phyloP scores from a whole-genome alignment of 2,797 vertebrate species.

The Pipistrellus nathusii region DNA sequence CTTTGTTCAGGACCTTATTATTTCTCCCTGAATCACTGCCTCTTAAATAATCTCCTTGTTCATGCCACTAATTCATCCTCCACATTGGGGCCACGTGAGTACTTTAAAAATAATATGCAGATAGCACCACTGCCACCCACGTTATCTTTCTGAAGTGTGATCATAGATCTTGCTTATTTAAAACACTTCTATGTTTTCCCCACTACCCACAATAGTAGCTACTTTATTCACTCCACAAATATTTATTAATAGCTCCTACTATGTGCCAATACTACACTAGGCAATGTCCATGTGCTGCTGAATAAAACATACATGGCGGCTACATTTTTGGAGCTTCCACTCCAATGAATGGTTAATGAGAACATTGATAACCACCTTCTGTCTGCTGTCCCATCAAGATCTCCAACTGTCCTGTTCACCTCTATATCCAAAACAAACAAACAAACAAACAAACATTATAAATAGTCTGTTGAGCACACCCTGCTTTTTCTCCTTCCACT shows the following conservation, averaged over 20 bases:
- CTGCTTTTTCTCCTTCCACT: not conserved
- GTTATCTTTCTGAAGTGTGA: not conserved
- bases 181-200: not conserved
- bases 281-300: accelerated
- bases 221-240: not conserved
- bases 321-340: not conserved
- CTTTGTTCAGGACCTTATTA: not conserved
- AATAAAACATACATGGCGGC: accelerated
- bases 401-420: not conserved
- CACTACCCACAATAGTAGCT: not conserved
- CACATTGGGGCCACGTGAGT: not conserved
- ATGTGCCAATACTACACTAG: not conserved
- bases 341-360: not conserved
- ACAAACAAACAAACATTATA: not conserved
- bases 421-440: not conserved
- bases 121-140: not conserved
- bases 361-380: not conserved
- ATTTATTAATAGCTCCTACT: not conserved
- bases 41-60: not conserved
- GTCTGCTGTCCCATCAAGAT: not conserved
- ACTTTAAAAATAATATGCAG: not conserved
- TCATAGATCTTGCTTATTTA: not conserved
- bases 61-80: not conserved
- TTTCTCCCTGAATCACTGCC: not conserved
- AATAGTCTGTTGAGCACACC: not conserved